Evolutionary conservation across 2,797 vertebrate species (phyloP), one percentile per base, ranked within the genome.

Genomic region (Antennarius maculatus): DNA sequence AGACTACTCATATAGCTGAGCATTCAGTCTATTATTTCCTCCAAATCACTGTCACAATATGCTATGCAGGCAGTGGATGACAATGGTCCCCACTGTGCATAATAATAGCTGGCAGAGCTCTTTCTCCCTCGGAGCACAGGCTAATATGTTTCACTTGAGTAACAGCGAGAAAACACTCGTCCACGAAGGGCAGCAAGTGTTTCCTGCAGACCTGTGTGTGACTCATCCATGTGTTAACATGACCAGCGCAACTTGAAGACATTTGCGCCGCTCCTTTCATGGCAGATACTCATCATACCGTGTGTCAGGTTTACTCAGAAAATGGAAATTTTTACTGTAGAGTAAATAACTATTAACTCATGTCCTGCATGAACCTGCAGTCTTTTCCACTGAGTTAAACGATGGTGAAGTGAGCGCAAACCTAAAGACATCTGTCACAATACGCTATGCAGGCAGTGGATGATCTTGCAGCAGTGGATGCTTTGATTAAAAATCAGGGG

Each of bases 21-120:
- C 47, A 51, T 45, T 61, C n/a, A 70, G 50, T 31, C 59, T 61
- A 54, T 82, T 74, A 73, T 74, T 81, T 79, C 42, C 65, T 61
- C 46, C 57, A 58, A 53, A 60, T 34, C 45, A 29, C 28, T 14
- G 47, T 61, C 65, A 71, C 67, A 75, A 76, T 66, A 68, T 62
- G 71, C 48, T 61, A 15, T 15, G 17, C 49, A 28, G 49, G 39
- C 45, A 7, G 49, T 11, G 28, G 54, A 58, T 58, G 53, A 43
- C 77, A 23, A 60, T 1, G 14, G 50, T 60, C 45, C 59, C 64
- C 18, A 8, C 52, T 59, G 60, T 5, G 61, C 63, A 51, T 49
- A 60, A 74, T 77, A 50, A 77, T 67, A 76, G 67, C 2, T 61
- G 61, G 34, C 31, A 17, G 34, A 55, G 42, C 54, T 1, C 0